phyloP scores from a whole-genome alignment of 2,888 invertebrate genomes.

The Apeira syringaria region DNA sequence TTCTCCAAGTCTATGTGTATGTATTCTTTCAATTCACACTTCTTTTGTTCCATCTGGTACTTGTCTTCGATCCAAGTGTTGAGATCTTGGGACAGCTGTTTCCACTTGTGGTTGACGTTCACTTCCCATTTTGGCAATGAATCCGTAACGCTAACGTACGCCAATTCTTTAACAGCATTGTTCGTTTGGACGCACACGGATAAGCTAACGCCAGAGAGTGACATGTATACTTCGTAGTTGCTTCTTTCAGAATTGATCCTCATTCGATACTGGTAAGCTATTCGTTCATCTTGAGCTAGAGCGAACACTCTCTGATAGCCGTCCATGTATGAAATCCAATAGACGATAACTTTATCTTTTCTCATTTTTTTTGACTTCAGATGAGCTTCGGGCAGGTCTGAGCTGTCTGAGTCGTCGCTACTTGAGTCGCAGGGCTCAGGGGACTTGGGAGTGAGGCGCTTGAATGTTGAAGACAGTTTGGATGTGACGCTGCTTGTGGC shows the following conservation, averaged over 20 bases:
- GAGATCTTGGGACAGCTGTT: constrained; percentile 88
- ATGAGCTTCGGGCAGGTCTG: constrained; percentile 70
- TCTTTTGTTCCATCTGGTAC: constrained; percentile 87
- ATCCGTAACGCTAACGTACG: constrained; percentile 86
- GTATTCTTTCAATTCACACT: constrained; percentile 90
- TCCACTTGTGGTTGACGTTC: constrained; percentile 91
- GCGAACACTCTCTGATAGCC: constrained; percentile 89
- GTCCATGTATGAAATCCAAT: constrained; percentile 92
- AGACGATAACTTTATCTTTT: constrained; percentile 89
- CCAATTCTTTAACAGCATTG: constrained; percentile 83
- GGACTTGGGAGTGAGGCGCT: constrained; percentile 77
- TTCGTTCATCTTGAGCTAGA: constrained; percentile 89
- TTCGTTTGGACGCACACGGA: constrained; percentile 79
- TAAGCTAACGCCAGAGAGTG: constrained; percentile 87
- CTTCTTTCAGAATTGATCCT: constrained; percentile 87
- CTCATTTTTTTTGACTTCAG: constrained; percentile 85
- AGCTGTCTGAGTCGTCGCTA: constrained; percentile 83
- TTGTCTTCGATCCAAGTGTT: constrained; percentile 93
- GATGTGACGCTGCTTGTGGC: constrained; percentile 77
- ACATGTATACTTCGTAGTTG: constrained; percentile 86
- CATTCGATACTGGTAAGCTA: constrained; percentile 85
- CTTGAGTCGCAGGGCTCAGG: constrained; percentile 83
- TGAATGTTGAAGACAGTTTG: constrained; percentile 80
- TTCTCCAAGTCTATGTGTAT: constrained; percentile 91
- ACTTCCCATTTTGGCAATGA: constrained; percentile 92